phyloP scores from a whole-genome alignment of 2,888 invertebrate species.

The Panzeria rudis region DNA sequence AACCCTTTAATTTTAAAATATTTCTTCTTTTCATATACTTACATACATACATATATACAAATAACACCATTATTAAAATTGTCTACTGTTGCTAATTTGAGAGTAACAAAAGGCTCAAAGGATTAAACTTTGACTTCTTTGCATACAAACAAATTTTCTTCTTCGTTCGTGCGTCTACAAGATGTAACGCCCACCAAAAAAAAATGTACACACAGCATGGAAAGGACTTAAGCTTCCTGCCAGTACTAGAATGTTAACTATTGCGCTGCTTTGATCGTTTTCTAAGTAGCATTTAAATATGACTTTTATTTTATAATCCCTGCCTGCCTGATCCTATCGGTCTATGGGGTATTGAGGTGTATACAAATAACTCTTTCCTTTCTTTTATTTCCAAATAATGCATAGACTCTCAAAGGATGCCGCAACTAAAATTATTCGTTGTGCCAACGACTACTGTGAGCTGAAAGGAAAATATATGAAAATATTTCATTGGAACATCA shows the following conservation, averaged over 20 bases:
- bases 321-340: neutral
- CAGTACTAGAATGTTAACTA: conserved; percentile 20
- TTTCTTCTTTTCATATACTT: neutral
- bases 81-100: conserved; percentile 80
- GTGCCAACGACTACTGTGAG: conserved; percentile 47
- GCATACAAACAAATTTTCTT: conserved; percentile 70
- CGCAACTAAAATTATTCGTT: conserved; percentile 62
- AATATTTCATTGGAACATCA: conserved; percentile 9
- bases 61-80: conserved; percentile 76
- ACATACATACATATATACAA: no score
- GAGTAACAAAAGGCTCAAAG: conserved; percentile 32
- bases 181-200: conserved; percentile 65
- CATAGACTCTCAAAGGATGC: conserved; percentile 40
- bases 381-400: conserved; percentile 17
- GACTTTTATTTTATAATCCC: conserved; percentile 38
- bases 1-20: conserved; percentile 75
- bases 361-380: conserved; percentile 16
- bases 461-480: neutral
- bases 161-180: conserved; percentile 39
- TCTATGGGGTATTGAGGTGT: conserved; percentile 1
- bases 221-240: conserved; percentile 51
- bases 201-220: conserved; percentile 45
- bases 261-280: conserved; percentile 50
- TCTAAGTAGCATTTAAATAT: conserved; percentile 64
- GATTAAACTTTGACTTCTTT: conserved; percentile 67